Evolutionary conservation across 2,888 invertebrate species (phyloP), one percentile per base, ranked within the genome.

Genomic region (Ornithoptera alexandrae): DNA sequence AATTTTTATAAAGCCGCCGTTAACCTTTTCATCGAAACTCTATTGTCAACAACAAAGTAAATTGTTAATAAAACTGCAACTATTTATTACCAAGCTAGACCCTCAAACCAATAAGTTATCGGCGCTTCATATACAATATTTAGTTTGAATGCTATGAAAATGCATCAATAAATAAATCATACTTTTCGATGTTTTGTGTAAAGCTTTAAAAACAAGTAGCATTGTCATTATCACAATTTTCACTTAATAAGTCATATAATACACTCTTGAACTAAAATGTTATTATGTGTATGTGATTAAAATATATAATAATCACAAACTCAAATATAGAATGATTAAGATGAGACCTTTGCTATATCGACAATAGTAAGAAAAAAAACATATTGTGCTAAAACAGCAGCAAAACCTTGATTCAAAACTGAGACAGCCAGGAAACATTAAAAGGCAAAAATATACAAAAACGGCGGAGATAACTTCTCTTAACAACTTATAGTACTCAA

Each of bases 381-480:
- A 15, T 46, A 42, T 1, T 42, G 4, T 46, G 46, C 46, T 15
- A 12, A 46, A 46, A 46, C 46, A 4, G 46, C 15, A 15, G 15
- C 12, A 46, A 10, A 12, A 46, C 46, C 4, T 46, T 46, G 18
- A 53, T 53, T 18, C 53, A 53, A 53, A 53, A 53, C 53, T 53
- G 53, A n/a, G 53, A 18, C 36, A 36, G 18, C 7, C 60, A 36
- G 15, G 22, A 60, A 60, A 60, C 18, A 30, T 12, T 36, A 30
- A 60, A 17, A 18, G 15, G 57, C 24, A 24, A n/a, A 58, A 58
- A 58, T 24, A 58, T 58, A 24, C 57, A 58, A 22, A 58, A 58
- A 22, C n/a, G 60, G 59, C 10, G 8, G 30, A 73, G 74, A 76
- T 74, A 74, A 73, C 70, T 72, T 70, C 74, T 69, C 65, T 70